phyloP scores from a whole-genome alignment of 2,888 invertebrate genomes.

The Philereme transversata region DNA sequence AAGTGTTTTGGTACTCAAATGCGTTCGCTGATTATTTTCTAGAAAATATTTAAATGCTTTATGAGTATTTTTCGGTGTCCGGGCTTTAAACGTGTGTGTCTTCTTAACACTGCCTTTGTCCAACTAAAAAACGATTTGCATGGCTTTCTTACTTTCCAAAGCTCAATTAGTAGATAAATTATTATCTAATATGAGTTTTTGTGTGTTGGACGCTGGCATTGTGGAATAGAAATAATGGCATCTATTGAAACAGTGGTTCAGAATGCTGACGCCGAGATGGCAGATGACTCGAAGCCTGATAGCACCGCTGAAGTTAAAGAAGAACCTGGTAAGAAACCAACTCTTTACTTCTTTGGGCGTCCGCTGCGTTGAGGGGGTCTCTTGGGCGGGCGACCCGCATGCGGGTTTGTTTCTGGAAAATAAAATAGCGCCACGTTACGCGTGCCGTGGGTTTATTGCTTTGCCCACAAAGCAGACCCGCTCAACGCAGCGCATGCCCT shows the following conservation, averaged over 20 bases:
- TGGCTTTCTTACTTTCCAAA: slow-evolving; percentile 22
- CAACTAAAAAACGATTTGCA: slow-evolving; percentile 23
- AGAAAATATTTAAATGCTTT: background rate
- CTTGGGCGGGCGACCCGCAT: too few relatives aligned
- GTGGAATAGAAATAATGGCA: slow-evolving; percentile 89
- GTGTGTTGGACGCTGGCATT: slow-evolving; percentile 76
- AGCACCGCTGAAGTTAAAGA: slow-evolving; percentile 87
- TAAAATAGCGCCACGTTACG: too few relatives aligned
- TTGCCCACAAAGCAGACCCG: too few relatives aligned
- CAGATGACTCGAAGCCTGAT: slow-evolving; percentile 87
- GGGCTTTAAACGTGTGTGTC: background rate
- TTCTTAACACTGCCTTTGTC: slow-evolving; percentile 21
- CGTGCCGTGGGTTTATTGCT: too few relatives aligned
- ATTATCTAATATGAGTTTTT: slow-evolving; percentile 68
- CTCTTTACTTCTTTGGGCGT: slow-evolving; percentile 5
- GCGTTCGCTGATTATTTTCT: background rate
- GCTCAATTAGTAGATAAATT: slow-evolving; percentile 26
- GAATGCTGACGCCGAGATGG: slow-evolving; percentile 86
- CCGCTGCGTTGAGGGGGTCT: too few relatives aligned
- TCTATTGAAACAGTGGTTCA: slow-evolving; percentile 93
- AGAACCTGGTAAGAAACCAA: slow-evolving; percentile 79
- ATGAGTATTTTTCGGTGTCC: slow-evolving; percentile 4
- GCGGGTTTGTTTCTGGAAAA: too few relatives aligned
- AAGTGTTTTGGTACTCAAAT: background rate
- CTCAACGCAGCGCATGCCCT: too few relatives aligned